These are phyloP conservation scores for Nothobranchius furzeri DNA, from an alignment of 2,113 vertebrate species.

Conservation along the genomic window DNA sequence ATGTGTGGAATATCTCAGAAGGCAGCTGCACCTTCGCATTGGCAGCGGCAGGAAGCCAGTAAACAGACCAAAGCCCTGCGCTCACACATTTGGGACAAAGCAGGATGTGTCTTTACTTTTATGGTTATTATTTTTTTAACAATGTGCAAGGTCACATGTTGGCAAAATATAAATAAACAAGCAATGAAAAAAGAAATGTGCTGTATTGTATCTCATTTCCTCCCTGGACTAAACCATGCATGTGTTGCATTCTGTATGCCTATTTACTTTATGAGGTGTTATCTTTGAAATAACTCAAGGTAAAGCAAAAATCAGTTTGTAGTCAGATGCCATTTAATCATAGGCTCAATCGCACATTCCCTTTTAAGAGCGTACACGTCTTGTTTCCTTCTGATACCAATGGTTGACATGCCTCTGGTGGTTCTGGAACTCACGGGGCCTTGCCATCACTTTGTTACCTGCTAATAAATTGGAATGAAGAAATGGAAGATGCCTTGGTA, in stretches of 20 bases:
- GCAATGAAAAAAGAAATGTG: background rate
- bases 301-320: background rate
- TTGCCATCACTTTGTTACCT: constrained; percentile 32
- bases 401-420: constrained; percentile 15
- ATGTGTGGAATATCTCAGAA: constrained; percentile 80
- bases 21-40: constrained; percentile 73
- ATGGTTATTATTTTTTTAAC: constrained; percentile 4
- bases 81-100: constrained; percentile 33
- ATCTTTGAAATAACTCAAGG: constrained; percentile 12
- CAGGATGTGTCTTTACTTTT: constrained; percentile 21
- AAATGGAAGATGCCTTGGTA: constrained; percentile 28
- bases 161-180: constrained; percentile 1
- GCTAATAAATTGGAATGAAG: constrained; percentile 8
- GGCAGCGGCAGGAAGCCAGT: constrained; percentile 61
- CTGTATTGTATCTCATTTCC: background rate
- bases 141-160: constrained; percentile 50
- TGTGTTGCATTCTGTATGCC: background rate
- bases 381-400: constrained; percentile 12
- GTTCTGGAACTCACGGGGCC: constrained; percentile 16
- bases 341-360: constrained; percentile 12
- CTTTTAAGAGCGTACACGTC: constrained; percentile 17
- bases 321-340: constrained; percentile 12
- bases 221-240: background rate
- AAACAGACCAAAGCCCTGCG: constrained; percentile 72
- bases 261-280: background rate